Evolutionary conservation across 2,113 vertebrate genomes (phyloP), one percentile per base, ranked within the genome.

Genomic region (Barbus barbus): DNA sequence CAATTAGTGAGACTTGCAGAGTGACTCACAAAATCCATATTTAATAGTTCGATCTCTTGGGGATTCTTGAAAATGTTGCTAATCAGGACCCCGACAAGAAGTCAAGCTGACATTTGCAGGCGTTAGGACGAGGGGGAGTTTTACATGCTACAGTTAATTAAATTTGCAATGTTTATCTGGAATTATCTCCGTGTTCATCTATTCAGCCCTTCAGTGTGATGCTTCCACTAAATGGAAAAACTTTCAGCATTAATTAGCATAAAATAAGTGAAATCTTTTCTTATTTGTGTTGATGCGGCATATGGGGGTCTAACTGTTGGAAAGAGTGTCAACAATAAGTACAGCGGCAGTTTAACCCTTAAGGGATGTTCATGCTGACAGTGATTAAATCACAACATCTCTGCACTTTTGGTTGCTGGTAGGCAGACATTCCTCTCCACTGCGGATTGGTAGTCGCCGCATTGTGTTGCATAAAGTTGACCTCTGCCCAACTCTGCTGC

Each of bases 241-340:
- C 67, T 4, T 67, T n/a, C 67, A n/a, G 67, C 67, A 38, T 71
- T 71, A 38, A 71, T 71, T 71, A 38, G 67, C 67, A 13, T 71
- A 13, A 38, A 69, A 36, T 69, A 38, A 71, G 16, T 65, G 7
- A 51, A 51, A 51, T 9, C 4, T 18, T 51, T 51, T 51, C 4
- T 18, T 18, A 51, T 51, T 51, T 51, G 48, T 18, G 16, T 18
- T 51, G 16, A 51, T 18, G 48, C 14, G 5, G 48, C 48, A 51
- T 51, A 51, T 51, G 48, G 48, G 14, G 14, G 14, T 33, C 28
- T 63, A 28, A 63, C 24, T 46, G 41, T 46, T 46, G 71, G 71
- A 73, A 26, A 71, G 18, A 9, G 67, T 38, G 67, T 38, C 33
- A 71, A 69, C 20, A 9, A 69, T 69, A 3, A 71, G 31, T 38